phyloP scores from a whole-genome alignment of 2,797 vertebrate species.

The Margarornis squamiger region DNA sequence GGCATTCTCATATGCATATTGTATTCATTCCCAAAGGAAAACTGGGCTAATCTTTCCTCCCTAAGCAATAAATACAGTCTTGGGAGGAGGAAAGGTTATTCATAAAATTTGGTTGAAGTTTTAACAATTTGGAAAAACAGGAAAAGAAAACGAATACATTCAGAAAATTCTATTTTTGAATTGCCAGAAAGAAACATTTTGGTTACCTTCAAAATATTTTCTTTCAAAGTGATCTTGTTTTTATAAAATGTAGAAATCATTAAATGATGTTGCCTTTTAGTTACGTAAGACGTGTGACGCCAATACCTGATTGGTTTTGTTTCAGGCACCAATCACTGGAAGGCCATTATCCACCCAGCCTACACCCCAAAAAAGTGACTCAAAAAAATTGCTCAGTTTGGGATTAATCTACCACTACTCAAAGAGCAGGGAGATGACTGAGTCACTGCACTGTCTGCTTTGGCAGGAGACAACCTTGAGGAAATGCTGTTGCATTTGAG shows the following conservation, averaged over 20 bases:
- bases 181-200: not conserved
- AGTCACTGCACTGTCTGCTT: conserved; percentile 80
- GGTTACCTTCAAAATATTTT: not conserved
- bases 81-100: not conserved
- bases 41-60: not conserved
- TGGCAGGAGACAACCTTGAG: conserved; percentile 84
- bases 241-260: not conserved
- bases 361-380: conserved; percentile 60
- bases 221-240: not conserved
- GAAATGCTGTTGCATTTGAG: conserved; percentile 81
- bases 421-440: conserved; percentile 56
- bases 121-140: not conserved
- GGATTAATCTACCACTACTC: conserved; percentile 73
- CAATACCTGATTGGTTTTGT: not conserved
- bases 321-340: not conserved
- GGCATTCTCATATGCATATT: not conserved
- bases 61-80: not conserved
- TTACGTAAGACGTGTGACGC: not conserved
- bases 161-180: not conserved
- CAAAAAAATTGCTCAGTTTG: conserved; percentile 66
- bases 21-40: not conserved
- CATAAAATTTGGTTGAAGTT: not conserved
- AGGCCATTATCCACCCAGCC: not conserved
- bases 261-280: not conserved
- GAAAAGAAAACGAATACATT: not conserved